Conservation (phyloP, 1,140 invertebrate species). For the Pseudomyrmex concolor region DNA sequence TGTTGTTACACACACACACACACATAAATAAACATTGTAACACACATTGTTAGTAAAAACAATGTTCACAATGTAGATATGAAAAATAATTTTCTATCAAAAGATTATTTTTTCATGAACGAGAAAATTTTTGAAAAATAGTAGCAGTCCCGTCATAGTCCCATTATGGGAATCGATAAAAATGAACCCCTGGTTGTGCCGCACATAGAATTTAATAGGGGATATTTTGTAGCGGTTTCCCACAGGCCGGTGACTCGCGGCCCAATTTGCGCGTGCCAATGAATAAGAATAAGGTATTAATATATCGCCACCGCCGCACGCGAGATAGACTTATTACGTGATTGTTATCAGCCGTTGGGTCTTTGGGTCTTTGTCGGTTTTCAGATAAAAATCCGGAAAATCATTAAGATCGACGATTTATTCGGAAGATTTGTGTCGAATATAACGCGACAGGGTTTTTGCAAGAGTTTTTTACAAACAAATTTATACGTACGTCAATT, state of each 20-base stretch:
- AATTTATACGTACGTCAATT: neutral
- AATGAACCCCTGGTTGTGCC: conserved; percentile 13
- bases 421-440: conserved; percentile 1
- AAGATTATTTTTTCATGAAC: neutral
- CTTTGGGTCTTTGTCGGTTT: conserved; percentile 5
- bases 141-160: neutral
- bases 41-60: too few relatives aligned
- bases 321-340: conserved; percentile 29
- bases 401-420: conserved; percentile 18
- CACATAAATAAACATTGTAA: too few relatives aligned
- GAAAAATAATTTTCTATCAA: too few relatives aligned
- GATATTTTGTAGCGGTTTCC: conserved; percentile 74
- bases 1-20: neutral
- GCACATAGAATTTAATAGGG: conserved; percentile 34
- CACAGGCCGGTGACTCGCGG: conserved; percentile 66
- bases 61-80: too few relatives aligned
- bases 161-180: conserved; percentile 34
- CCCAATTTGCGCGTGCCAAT: conserved; percentile 73
- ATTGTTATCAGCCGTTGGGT: conserved; percentile 18
- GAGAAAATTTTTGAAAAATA: conserved; percentile 16
- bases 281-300: conserved; percentile 76
- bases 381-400: conserved; percentile 25
- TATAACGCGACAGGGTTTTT: neutral
- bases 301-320: neutral
- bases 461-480: too few relatives aligned